Conservation (phyloP, 2,888 invertebrate genomes). For the Spicauda simplicius region DNA sequence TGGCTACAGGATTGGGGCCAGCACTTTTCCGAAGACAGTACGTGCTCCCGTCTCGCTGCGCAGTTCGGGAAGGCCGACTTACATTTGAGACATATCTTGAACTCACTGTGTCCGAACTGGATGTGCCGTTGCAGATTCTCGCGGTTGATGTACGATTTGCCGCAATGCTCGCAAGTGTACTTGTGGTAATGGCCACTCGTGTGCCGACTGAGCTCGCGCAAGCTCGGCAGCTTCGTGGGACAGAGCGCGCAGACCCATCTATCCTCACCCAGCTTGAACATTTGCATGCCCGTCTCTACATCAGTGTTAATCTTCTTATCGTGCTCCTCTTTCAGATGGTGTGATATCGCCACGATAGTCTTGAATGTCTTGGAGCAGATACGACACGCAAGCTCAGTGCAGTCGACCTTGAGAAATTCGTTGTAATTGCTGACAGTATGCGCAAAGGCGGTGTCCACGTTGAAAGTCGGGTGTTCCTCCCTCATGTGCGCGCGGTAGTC, state of each 20-base stretch:
- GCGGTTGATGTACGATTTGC: slow-evolving; percentile 59
- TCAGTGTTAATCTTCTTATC: slow-evolving; percentile 52
- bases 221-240: slow-evolving; percentile 51
- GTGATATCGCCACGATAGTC: slow-evolving; percentile 46
- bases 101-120: slow-evolving; percentile 47
- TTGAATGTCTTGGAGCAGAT: slow-evolving; percentile 54
- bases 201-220: slow-evolving; percentile 61
- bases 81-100: slow-evolving; percentile 55
- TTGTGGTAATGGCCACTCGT: slow-evolving; percentile 61
- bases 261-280: slow-evolving; percentile 56
- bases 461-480: slow-evolving; percentile 54
- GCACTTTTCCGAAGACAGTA: slow-evolving; percentile 54
- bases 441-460: slow-evolving; percentile 56
- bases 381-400: slow-evolving; percentile 61
- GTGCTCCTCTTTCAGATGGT: slow-evolving; percentile 55
- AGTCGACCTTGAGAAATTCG: slow-evolving; percentile 57
- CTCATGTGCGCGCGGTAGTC: slow-evolving; percentile 62
- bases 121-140: slow-evolving; percentile 54
- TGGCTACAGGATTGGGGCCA: slow-evolving; percentile 58
- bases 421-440: slow-evolving; percentile 49
- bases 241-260: slow-evolving; percentile 62
- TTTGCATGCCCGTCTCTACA: slow-evolving; percentile 59
- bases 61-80: slow-evolving; percentile 52
- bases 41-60: slow-evolving; percentile 58
- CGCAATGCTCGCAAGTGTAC: slow-evolving; percentile 66